Base-by-base conservation (phyloP, 1,140 invertebrate species). In the Leptinotarsa undecemlineata region DNA sequence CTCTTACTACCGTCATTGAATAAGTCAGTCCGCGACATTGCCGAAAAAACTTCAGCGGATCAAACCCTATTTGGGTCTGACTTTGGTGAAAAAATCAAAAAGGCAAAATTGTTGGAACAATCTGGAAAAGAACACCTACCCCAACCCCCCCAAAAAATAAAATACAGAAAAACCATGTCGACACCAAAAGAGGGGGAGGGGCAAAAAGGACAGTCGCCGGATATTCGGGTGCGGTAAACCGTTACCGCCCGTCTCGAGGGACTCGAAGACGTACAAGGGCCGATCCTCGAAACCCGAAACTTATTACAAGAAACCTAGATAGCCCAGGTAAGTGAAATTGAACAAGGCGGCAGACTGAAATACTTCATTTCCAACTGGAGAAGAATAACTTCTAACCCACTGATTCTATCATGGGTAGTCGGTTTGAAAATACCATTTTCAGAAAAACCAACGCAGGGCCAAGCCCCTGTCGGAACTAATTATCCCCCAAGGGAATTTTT, bases 391-490 rank as follows among this genome's bases (percentile, higher is more conserved):
- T n/a, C 57, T 6, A 33, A 64, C 0, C 14, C 48, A 23, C 11
- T 63, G 15, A 61, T 72, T 72, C n/a, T 72, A 15, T 62, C 51
- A 21, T 72, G 57, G 69, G 20, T 71, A 14, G 19, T 14, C 13
- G 71, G 71, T 23, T 72, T 63, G 1, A 42, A 47, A n/a, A 67
- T 72, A 3, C 71, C 57, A 21, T 72, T 72, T 47, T 17, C 17
- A 67, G 11, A 72, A 23, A 5, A 11, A 64, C 60, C 61, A 62
- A 6, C 23, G 5, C 61, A 63, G n/a, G 14, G 21, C n/a, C n/a
- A n/a, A n/a, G n/a, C n/a, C n/a, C n/a, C n/a, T n/a, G n/a, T n/a
- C n/a, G n/a, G n/a, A n/a, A n/a, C n/a, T n/a, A n/a, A n/a, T n/a
- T n/a, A n/a, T n/a, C n/a, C n/a, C n/a, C n/a, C n/a, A n/a, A n/a